phyloP scores from a whole-genome alignment of 2,113 vertebrate species.

The Hyperopisus bebe region DNA sequence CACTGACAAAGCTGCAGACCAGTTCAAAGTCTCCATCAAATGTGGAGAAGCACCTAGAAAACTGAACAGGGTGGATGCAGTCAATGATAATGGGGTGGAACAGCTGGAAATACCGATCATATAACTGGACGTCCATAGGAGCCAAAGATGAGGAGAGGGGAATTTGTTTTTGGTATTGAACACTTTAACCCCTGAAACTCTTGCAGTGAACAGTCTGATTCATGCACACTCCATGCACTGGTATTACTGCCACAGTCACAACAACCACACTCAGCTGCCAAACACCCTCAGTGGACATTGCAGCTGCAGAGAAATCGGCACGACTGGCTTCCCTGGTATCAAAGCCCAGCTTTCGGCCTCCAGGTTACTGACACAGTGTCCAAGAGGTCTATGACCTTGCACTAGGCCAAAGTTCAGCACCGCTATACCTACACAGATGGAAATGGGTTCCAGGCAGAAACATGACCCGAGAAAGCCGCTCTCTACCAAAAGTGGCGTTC shows the following conservation, averaged over 20 bases:
- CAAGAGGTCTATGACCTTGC: neutral
- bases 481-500: neutral
- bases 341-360: neutral
- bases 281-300: neutral
- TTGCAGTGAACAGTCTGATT: neutral
- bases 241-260: neutral
- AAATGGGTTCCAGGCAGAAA: neutral
- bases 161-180: neutral
- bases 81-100: neutral
- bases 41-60: neutral
- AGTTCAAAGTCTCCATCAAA: neutral
- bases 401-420: neutral
- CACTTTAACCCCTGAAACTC: neutral
- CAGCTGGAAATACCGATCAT: neutral
- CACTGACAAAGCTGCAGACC: neutral
- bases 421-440: neutral
- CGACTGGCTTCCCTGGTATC: neutral
- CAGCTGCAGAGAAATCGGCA: neutral
- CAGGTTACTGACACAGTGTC: neutral
- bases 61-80: neutral
- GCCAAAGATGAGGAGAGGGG: neutral
- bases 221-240: neutral
- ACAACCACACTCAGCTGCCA: neutral
- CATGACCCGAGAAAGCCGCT: neutral
- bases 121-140: no score